These are phyloP conservation scores for Drosophila diplacantha DNA, from an alignment of 2,888 invertebrate species.

Conservation along the genomic window DNA sequence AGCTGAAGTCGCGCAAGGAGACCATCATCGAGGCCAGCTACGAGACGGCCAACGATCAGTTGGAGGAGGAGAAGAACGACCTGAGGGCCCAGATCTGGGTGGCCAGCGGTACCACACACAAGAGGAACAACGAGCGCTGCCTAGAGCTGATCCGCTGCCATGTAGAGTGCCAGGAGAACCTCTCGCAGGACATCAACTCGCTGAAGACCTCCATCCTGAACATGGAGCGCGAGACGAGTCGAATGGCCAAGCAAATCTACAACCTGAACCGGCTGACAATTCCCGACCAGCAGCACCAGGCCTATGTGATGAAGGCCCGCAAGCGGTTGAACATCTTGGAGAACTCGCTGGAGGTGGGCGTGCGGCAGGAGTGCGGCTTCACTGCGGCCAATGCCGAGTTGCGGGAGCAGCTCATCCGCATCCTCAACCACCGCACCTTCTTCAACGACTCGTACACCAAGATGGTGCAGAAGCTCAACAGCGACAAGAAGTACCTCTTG, in stretches of 20 bases:
- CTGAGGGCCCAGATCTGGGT: slow-evolving; percentile 75
- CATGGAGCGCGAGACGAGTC: slow-evolving; percentile 72
- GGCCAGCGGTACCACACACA: slow-evolving; percentile 70
- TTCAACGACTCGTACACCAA: slow-evolving; percentile 76
- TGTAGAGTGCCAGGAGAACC: slow-evolving; percentile 73
- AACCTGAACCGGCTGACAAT: slow-evolving; percentile 74
- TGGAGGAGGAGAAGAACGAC: slow-evolving; percentile 71
- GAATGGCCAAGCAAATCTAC: slow-evolving; percentile 71
- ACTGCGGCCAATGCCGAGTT: slow-evolving; percentile 71
- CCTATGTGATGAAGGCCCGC: slow-evolving; percentile 63
- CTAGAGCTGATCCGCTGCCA: slow-evolving; percentile 70
- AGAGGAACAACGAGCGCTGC: slow-evolving; percentile 55
- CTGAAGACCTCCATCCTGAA: slow-evolving; percentile 69
- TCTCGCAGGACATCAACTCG: slow-evolving; percentile 68
- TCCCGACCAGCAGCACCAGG: slow-evolving; percentile 75
- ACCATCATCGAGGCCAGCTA: slow-evolving; percentile 71
- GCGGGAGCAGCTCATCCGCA: slow-evolving; percentile 69
- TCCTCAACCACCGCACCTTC: slow-evolving; percentile 71
- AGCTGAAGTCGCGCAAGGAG: slow-evolving; percentile 69
- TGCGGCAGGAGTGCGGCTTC: slow-evolving; percentile 74
- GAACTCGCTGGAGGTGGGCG: slow-evolving; percentile 74
- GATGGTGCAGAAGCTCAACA: slow-evolving; percentile 73
- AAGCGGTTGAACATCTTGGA: slow-evolving; percentile 73
- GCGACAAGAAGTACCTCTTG: slow-evolving; percentile 76
- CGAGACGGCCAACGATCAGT: slow-evolving; percentile 68